A percentile compares a stretch with the other conserved stretches of the same genome.
These are phyloP conservation scores for Lates japonicus DNA, from an alignment of 2,797 vertebrate genomes.

Conservation along the genomic window DNA sequence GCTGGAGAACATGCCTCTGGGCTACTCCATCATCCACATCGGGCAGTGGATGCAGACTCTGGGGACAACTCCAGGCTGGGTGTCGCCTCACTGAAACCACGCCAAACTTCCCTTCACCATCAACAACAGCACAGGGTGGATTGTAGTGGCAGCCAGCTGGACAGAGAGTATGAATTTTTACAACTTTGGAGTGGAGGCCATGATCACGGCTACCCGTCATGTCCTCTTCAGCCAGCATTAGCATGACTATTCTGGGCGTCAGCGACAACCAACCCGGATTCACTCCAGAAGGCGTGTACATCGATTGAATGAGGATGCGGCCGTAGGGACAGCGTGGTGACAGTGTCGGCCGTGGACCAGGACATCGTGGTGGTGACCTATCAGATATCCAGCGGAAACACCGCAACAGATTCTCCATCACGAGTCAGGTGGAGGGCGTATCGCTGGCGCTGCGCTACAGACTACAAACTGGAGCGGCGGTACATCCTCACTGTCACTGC, in stretches of 20 bases:
- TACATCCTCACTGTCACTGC: slow-evolving; percentile 92
- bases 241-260: slow-evolving; percentile 94
- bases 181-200: slow-evolving; percentile 92
- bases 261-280: slow-evolving; percentile 99
- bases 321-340: slow-evolving; percentile 95
- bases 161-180: slow-evolving; percentile 93
- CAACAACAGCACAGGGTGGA: slow-evolving; percentile 96
- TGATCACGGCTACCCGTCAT: slow-evolving; percentile 91
- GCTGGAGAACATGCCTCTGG: slow-evolving; percentile 93
- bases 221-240: slow-evolving; percentile 93
- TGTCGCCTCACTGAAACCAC: slow-evolving; percentile 90
- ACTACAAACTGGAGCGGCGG: slow-evolving; percentile 97
- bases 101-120: slow-evolving; percentile 90
- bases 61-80: slow-evolving; percentile 92
- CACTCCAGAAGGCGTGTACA: slow-evolving; percentile 90
- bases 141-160: slow-evolving; percentile 92
- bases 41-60: slow-evolving; percentile 95
- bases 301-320: slow-evolving; percentile 95
- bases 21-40: slow-evolving; percentile 96
- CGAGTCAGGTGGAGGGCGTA: slow-evolving; percentile 93
- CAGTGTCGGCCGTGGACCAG: slow-evolving; percentile 93
- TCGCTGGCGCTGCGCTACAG: slow-evolving; percentile 93
- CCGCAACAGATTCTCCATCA: slow-evolving; percentile 98
- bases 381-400: slow-evolving; percentile 97
- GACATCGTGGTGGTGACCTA: slow-evolving; percentile 95